phyloP scores from a whole-genome alignment of 2,113 vertebrate species.

The Hoplias malabaricus region DNA sequence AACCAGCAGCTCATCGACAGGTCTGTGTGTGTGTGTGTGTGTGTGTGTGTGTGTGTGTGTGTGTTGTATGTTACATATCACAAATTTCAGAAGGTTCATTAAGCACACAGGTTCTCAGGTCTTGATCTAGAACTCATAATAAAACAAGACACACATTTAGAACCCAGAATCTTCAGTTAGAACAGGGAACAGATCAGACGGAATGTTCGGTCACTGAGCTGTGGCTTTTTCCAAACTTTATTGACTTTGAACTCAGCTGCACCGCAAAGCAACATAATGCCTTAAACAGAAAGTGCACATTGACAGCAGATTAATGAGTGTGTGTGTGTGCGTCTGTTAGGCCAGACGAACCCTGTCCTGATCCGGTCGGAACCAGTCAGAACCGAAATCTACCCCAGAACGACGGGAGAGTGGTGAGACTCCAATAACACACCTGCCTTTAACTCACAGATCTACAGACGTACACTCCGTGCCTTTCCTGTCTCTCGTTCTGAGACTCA shows the following conservation, averaged over 20 bases:
- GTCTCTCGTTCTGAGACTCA: neutral
- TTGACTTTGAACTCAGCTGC: too few species aligned
- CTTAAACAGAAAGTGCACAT: too few species aligned
- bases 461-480: neutral
- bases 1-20: constrained; percentile 31
- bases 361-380: neutral
- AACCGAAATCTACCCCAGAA: constrained; percentile 12
- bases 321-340: constrained; percentile 26
- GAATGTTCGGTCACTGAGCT: too few species aligned
- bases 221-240: too few species aligned
- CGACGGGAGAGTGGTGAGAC: constrained; percentile 22
- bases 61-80: neutral
- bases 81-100: too few species aligned
- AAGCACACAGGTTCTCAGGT: too few species aligned
- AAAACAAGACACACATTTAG: too few species aligned
- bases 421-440: neutral
- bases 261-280: too few species aligned
- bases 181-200: too few species aligned
- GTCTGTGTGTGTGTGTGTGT: neutral
- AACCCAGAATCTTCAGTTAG: too few species aligned
- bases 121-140: neutral
- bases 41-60: neutral
- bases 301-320: neutral
- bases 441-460: neutral
- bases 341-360: constrained; percentile 17